These are phyloP conservation scores for Muschampia plurimacula DNA, from an alignment of 2,888 invertebrate genomes.

Conservation along the genomic window DNA sequence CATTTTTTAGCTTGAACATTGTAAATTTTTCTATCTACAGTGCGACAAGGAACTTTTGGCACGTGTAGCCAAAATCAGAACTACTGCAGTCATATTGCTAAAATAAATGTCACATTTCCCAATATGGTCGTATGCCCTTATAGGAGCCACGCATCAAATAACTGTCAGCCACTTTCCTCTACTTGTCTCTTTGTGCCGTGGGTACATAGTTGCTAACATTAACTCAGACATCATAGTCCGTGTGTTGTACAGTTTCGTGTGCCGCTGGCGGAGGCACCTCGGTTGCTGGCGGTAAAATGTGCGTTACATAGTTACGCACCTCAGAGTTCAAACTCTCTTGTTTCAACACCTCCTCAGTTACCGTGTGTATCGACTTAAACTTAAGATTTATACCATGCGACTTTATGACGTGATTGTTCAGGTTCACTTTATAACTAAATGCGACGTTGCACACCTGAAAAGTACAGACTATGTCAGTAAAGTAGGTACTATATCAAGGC, in stretches of 20 bases:
- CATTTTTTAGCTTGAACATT: no score
- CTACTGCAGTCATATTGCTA: no score
- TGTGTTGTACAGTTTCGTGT: slow-evolving; percentile 67
- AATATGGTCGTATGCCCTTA: neutral
- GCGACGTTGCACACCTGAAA: slow-evolving; percentile 80
- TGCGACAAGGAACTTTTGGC: no score
- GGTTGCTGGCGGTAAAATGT: slow-evolving; percentile 64
- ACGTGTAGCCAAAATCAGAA: no score
- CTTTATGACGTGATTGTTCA: slow-evolving; percentile 81
- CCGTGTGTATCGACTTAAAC: slow-evolving; percentile 80
- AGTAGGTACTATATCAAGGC: neutral
- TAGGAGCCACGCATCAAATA: neutral
- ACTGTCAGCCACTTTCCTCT: neutral
- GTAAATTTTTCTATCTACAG: no score
- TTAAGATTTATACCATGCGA: slow-evolving; percentile 80
- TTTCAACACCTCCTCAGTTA: slow-evolving; percentile 75
- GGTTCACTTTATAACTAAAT: slow-evolving; percentile 82
- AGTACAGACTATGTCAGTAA: neutral
- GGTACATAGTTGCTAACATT: neutral
- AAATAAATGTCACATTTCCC: neutral
- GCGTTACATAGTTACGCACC: slow-evolving; percentile 65
- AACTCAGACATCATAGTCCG: slow-evolving; percentile 47
- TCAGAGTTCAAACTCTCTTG: slow-evolving; percentile 70
- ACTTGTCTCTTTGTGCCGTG: neutral
- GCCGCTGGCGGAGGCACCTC: slow-evolving; percentile 70